Conservation (phyloP, 2,888 invertebrate genomes). For the Synergus gifuensis region DNA sequence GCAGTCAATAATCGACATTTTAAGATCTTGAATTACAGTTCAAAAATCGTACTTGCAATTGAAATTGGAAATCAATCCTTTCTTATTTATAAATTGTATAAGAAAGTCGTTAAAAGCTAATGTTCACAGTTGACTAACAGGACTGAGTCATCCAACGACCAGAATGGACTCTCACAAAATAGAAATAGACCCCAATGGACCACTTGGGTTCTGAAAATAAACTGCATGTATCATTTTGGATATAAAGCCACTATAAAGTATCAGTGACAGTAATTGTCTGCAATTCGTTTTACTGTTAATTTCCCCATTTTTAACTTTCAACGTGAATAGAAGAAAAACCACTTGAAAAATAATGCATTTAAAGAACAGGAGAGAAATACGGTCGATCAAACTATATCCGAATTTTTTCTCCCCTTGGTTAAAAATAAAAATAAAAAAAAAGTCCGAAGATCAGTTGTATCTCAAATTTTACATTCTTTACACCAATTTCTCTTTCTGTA, state of each 20-base stretch:
- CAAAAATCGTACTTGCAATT: background rate
- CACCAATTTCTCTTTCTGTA: background rate
- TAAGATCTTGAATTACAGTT: background rate
- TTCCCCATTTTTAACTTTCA: background rate
- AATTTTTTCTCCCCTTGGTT: background rate
- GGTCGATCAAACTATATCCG: constrained; percentile 2
- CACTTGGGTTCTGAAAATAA: constrained; percentile 45
- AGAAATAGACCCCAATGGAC: constrained; percentile 67
- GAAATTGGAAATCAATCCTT: background rate
- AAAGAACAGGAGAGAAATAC: background rate
- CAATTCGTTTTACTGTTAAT: background rate
- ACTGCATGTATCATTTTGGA: constrained; percentile 38
- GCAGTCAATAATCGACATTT: background rate
- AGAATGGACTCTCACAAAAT: constrained; percentile 62
- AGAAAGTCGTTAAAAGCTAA: constrained; percentile 57
- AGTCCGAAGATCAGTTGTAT: background rate
- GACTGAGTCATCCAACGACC: constrained; percentile 50
- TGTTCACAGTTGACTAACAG: constrained; percentile 52
- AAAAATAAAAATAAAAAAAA: background rate
- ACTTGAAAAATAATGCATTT: background rate
- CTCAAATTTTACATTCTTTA: background rate
- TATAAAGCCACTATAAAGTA: constrained; percentile 30
- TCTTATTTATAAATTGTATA: constrained; percentile 63
- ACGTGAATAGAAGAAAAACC: background rate
- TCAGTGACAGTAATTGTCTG: constrained; percentile 3